These are phyloP conservation scores for Adineta ricciae DNA, from an alignment of 2,888 invertebrate species.

Conservation along the genomic window DNA sequence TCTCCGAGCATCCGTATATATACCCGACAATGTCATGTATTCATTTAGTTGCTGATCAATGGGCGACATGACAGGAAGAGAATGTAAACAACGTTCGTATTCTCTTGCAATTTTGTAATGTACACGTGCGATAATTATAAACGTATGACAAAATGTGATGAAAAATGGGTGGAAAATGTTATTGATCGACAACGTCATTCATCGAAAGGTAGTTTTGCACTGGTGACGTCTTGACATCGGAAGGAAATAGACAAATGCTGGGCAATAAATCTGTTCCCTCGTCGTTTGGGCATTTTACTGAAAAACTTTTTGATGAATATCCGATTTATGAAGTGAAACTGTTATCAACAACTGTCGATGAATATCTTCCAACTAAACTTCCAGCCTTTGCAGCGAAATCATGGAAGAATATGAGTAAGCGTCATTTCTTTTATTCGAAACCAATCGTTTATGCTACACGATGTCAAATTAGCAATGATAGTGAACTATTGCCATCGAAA, in stretches of 20 bases:
- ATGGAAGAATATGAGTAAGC: background rate
- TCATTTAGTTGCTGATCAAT: too few species aligned
- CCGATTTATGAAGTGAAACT: background rate
- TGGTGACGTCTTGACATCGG: too few species aligned
- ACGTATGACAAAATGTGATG: too few species aligned
- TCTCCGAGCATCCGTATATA: too few species aligned
- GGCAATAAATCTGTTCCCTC: background rate
- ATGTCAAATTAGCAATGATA: background rate
- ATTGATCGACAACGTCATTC: too few species aligned
- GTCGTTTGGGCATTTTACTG: background rate
- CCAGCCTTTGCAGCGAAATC: background rate
- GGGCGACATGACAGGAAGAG: too few species aligned
- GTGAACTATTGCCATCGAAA: background rate
- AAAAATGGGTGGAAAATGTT: too few species aligned
- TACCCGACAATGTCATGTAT: too few species aligned
- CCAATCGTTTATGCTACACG: background rate
- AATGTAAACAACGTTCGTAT: too few species aligned
- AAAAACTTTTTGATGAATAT: background rate
- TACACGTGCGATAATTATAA: too few species aligned
- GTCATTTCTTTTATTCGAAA: constrained; percentile 9
- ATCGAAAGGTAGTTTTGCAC: too few species aligned
- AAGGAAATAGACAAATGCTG: background rate
- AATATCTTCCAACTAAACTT: background rate
- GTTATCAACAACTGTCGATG: background rate
- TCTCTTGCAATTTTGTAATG: too few species aligned